Evolutionary conservation across 2,888 invertebrate species (phyloP).

Genomic region (Trichopoda pennipes): DNA sequence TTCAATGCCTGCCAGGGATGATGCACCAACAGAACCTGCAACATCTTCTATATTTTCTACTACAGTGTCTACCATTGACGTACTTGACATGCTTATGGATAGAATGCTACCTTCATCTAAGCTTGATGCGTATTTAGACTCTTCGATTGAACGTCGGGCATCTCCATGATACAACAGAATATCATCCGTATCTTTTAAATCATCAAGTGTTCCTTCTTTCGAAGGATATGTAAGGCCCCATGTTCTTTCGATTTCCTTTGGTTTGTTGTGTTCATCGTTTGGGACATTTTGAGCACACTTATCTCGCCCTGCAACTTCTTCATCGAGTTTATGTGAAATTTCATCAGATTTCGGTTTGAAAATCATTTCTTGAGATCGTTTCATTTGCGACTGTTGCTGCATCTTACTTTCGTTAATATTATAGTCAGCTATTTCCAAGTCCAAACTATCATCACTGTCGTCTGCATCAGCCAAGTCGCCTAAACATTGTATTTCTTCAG

Average conservation of each 20-base stretch:
- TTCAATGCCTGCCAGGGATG: slow-evolving; percentile 79
- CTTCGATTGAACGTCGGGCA: slow-evolving; percentile 78
- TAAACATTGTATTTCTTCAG: slow-evolving; percentile 82
- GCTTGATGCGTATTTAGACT: slow-evolving; percentile 82
- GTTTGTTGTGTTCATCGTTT: slow-evolving; percentile 73
- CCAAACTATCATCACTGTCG: slow-evolving; percentile 82
- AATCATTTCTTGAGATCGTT: slow-evolving; percentile 94
- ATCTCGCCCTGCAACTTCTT: slow-evolving; percentile 79
- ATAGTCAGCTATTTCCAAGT: slow-evolving; percentile 70
- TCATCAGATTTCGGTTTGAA: slow-evolving; percentile 86
- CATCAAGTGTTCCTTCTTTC: slow-evolving; percentile 76
- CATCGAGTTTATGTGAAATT: slow-evolving; percentile 51
- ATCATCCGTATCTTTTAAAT: slow-evolving; percentile 74
- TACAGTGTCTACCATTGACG: slow-evolving; percentile 82
- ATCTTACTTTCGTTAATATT: slow-evolving; percentile 81
- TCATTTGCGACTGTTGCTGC: slow-evolving; percentile 87
- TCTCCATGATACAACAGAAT: slow-evolving; percentile 76
- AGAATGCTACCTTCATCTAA: slow-evolving; percentile 84
- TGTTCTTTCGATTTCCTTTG: slow-evolving; percentile 74
- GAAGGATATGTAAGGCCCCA: slow-evolving; percentile 76
- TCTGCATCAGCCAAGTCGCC: slow-evolving; percentile 83
- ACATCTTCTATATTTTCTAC: slow-evolving; percentile 79
- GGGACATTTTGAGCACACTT: slow-evolving; percentile 70
- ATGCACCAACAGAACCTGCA: slow-evolving; percentile 79
- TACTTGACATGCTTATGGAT: slow-evolving; percentile 83